Evolutionary conservation across 2,113 vertebrate species (phyloP), one percentile per base, ranked within the genome.

Genomic region (Microtus oregoni): DNA sequence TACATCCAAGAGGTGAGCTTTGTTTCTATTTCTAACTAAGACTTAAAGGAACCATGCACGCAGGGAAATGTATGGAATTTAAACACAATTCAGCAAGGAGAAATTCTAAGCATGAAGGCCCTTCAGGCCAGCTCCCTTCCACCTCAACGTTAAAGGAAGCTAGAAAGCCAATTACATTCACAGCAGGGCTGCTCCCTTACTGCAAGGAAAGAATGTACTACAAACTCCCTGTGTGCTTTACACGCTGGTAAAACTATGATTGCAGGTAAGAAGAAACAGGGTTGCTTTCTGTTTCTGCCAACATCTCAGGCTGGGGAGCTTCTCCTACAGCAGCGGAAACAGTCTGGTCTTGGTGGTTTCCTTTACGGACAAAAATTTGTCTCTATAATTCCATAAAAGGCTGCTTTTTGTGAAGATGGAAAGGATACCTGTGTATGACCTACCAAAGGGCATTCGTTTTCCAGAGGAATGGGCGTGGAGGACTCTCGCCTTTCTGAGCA

Each of bases 131-230:
- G 87, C 88, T 95, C 91, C 86, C 87, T 96, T 94, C 83, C 61
- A 92, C 94, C 94, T 97, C 94, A 10, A 44, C 12, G 55, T 94
- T 94, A 95, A 89, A 97, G 92, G 94, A 94, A 96, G 95, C 93
- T 95, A 83, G 97, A 96, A 97, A 98, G 97, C 97, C 97, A 98
- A 96, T 98, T 97, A 97, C 79, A 89, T 87, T 95, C 96, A 58
- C 97, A 97, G 96, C 97, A 94, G 97, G 97, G 92, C 91, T 79
- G 91, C 94, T 96, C 89, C 79, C 83, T 72, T 63, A 63, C 95
- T 95, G 94, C 89, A 95, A 81, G 90, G 72, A 83, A 97, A 94
- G 92, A 96, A 96, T 61, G 96, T 58, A 82, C 91, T 92, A 92
- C 90, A 97, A 95, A 97, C 95, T 94, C 95, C 14, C 14, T 96